Percentiles rank a stretch among this genome's conserved stretches.
These are phyloP conservation scores for Drymonia ruficornis DNA, from an alignment of 2,888 invertebrate species.

Conservation along the genomic window DNA sequence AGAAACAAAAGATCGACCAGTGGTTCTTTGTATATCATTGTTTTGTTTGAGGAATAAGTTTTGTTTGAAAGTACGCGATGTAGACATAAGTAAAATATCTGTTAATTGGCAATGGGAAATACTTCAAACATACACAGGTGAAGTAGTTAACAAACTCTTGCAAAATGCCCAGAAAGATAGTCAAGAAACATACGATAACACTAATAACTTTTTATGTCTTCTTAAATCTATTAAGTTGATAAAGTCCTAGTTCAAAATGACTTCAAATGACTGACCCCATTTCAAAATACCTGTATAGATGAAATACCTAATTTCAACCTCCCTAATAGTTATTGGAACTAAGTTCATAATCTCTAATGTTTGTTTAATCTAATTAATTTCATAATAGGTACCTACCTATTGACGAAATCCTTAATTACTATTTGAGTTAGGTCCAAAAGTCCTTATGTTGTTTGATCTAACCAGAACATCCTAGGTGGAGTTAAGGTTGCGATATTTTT, in stretches of 20 bases:
- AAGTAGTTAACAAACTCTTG: conserved; percentile 53
- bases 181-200: conserved; percentile 33
- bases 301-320: no score
- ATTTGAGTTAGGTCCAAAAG: no score
- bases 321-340: no score
- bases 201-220: conserved; percentile 57
- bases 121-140: conserved; percentile 59
- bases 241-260: conserved; percentile 7
- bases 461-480: no score
- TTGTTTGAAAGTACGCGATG: conserved; percentile 59
- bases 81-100: conserved; percentile 56
- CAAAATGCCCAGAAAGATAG: conserved; percentile 54
- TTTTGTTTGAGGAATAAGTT: conserved; percentile 50
- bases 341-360: no score
- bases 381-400: no score
- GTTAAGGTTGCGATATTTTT: no score
- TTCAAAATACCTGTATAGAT: no score
- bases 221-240: conserved; percentile 53
- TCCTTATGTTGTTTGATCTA: no score
- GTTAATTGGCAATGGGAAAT: conserved; percentile 78
- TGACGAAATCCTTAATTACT: no score
- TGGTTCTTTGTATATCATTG: conserved; percentile 57
- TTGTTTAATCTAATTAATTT: no score
- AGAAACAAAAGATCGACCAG: conserved; percentile 45
- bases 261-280: not conserved